A percentile compares a stretch with the other conserved stretches of the same genome.
Conservation (phyloP, 2,797 vertebrate genomes). For the Mormyrops attenuatus region DNA sequence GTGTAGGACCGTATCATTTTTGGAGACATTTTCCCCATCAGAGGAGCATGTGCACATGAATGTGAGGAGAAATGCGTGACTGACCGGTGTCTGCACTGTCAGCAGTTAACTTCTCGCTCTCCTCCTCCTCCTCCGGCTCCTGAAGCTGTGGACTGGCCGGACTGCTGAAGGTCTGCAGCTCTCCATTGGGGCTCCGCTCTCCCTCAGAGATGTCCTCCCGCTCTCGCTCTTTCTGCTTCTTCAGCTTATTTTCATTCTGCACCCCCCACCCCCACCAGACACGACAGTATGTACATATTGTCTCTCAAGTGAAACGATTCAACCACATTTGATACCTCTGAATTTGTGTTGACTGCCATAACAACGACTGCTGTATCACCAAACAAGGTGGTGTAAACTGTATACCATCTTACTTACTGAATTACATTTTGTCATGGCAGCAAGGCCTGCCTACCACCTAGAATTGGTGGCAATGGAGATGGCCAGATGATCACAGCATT, state of each 20-base stretch:
- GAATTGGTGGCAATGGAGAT: background rate
- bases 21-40: background rate
- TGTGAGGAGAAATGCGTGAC: background rate
- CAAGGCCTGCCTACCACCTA: background rate
- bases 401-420: background rate
- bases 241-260: slow-evolving; percentile 74
- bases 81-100: slow-evolving; percentile 68
- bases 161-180: slow-evolving; percentile 42
- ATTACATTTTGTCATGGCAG: background rate
- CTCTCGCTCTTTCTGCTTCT: slow-evolving; percentile 63
- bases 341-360: background rate
- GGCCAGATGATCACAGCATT: background rate
- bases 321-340: background rate
- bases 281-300: background rate
- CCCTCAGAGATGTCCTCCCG: slow-evolving; percentile 37
- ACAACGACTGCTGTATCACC: background rate
- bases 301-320: background rate
- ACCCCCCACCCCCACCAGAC: background rate
- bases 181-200: slow-evolving; percentile 39
- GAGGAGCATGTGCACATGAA: background rate
- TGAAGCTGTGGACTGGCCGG: slow-evolving; percentile 53
- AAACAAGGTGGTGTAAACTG: background rate
- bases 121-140: slow-evolving; percentile 51
- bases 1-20: background rate
- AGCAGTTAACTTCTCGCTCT: slow-evolving; percentile 58